Conservation (phyloP, 2,797 vertebrate genomes). For the Smutsia temminckii region DNA sequence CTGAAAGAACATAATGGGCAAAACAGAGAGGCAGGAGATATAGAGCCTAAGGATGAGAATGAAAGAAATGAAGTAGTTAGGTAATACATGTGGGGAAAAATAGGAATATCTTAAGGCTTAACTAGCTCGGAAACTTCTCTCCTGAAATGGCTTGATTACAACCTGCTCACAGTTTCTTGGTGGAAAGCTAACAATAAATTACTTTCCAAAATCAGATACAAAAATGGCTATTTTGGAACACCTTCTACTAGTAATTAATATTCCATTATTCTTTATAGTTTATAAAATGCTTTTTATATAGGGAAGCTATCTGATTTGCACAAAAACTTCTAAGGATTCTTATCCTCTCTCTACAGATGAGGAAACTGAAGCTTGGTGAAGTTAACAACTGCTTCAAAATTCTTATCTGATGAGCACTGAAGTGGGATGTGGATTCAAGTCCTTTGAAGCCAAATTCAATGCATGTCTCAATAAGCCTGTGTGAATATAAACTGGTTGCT, state of each 20-base stretch:
- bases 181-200: conserved; percentile 6
- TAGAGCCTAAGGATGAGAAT: neutral
- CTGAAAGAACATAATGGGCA: conserved; percentile 19
- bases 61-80: neutral
- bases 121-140: neutral
- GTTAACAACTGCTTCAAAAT: neutral
- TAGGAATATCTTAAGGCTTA: neutral
- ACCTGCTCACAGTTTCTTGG: conserved; percentile 21
- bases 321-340: neutral
- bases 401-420: neutral
- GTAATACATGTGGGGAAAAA: neutral
- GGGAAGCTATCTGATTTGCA: neutral
- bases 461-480: neutral
- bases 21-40: conserved; percentile 38
- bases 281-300: neutral
- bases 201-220: conserved; percentile 48
- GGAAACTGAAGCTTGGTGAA: neutral
- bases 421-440: neutral
- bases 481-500: neutral
- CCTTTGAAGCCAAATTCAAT: neutral
- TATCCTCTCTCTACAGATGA: neutral
- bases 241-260: neutral
- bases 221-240: conserved; percentile 24
- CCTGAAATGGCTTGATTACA: neutral
- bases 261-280: neutral